Conservation (phyloP, 2,888 invertebrate genomes). For the Meta bourneti region DNA sequence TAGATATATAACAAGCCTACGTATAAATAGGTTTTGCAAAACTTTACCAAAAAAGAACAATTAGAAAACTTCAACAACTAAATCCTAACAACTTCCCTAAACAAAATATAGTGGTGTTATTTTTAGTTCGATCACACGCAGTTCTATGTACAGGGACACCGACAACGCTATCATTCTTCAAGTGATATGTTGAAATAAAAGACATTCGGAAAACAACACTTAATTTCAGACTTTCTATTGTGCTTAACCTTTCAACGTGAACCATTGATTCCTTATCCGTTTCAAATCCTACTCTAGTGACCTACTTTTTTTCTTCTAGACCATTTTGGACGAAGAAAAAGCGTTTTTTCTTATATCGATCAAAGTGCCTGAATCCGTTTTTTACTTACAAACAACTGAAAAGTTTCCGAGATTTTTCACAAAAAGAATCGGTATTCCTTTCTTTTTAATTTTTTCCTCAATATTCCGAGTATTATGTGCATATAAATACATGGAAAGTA, state of each 20-base stretch:
- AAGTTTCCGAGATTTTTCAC: background rate
- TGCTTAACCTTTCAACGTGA: constrained; percentile 32
- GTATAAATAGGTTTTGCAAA: too few relatives aligned
- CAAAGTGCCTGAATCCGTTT: background rate
- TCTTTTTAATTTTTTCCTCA: background rate
- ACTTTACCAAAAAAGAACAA: too few relatives aligned
- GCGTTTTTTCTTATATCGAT: constrained; percentile 27
- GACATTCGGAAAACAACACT: constrained; percentile 2
- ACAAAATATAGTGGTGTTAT: too few relatives aligned
- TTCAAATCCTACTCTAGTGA: constrained; percentile 16
- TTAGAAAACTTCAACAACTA: too few relatives aligned
- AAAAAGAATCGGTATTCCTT: background rate
- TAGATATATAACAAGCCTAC: too few relatives aligned
- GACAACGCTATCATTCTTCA: too few relatives aligned
- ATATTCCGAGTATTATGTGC: background rate
- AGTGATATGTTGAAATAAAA: background rate
- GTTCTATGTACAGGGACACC: too few relatives aligned
- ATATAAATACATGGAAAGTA: background rate
- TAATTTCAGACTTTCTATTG: constrained; percentile 16
- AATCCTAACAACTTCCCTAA: too few relatives aligned
- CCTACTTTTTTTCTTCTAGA: constrained; percentile 26
- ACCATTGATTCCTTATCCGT: constrained; percentile 53
- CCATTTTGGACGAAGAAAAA: constrained; percentile 21
- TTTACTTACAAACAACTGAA: background rate
- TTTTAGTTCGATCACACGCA: too few relatives aligned